phyloP scores from a whole-genome alignment of 1,140 invertebrate genomes.

The Psilanteris sp. region DNA sequence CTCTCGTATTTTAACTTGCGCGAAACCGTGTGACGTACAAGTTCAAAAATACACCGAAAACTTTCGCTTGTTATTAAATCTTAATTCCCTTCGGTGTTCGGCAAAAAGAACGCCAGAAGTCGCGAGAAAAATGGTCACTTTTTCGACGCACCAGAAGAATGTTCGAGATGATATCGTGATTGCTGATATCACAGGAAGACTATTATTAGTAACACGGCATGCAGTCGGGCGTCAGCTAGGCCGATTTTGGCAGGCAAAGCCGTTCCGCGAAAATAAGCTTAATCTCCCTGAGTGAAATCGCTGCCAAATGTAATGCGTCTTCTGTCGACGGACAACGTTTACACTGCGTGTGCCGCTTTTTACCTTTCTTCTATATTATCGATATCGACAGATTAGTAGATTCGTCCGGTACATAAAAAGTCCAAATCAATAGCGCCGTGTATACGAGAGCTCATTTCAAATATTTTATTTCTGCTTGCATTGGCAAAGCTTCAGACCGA shows the following conservation, averaged over 20 bases:
- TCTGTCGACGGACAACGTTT: conserved; percentile 45
- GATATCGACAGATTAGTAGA: conserved; percentile 61
- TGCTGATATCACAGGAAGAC: conserved; percentile 22
- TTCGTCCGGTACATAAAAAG: conserved; percentile 51
- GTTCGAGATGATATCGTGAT: neutral
- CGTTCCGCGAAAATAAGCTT: conserved; percentile 76
- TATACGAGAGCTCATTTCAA: conserved; percentile 65
- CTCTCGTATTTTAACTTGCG: conserved; percentile 30
- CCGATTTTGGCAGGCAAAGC: conserved; percentile 70
- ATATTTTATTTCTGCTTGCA: conserved; percentile 76
- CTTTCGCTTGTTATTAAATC: conserved; percentile 3
- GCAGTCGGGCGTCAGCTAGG: conserved; percentile 14
- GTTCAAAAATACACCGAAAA: conserved; percentile 28
- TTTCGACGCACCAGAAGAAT: too few relatives aligned
- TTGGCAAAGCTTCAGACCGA: conserved; percentile 59
- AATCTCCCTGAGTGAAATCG: conserved; percentile 78
- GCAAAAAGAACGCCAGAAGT: too few relatives aligned
- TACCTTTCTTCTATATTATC: conserved; percentile 52
- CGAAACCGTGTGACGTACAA: conserved; percentile 8
- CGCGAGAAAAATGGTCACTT: too few relatives aligned
- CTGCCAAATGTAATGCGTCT: conserved; percentile 63
- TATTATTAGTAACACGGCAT: conserved; percentile 48
- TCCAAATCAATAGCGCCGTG: conserved; percentile 35
- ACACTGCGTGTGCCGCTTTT: conserved; percentile 21
- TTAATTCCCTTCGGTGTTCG: too few relatives aligned